A percentile compares a stretch with the other conserved stretches of the same genome.
These are phyloP conservation scores for Molossus alvarezi DNA, from an alignment of 2,797 vertebrate species.

Conservation along the genomic window DNA sequence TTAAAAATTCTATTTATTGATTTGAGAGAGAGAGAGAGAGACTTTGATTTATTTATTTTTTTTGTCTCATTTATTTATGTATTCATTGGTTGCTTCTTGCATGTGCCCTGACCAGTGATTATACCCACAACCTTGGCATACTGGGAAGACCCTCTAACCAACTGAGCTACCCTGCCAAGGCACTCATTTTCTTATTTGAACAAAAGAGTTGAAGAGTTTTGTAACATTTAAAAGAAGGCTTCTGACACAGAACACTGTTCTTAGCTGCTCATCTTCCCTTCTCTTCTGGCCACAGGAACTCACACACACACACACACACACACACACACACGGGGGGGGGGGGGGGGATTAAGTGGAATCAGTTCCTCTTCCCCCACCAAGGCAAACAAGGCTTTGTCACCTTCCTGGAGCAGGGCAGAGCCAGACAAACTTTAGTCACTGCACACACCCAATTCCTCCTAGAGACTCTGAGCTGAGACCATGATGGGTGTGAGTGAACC, in stretches of 20 bases:
- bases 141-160: no score
- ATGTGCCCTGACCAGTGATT: no score
- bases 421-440: not conserved
- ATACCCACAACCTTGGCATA: no score
- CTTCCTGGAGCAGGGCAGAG: not conserved
- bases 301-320: not conserved
- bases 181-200: conserved; percentile 5
- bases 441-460: not conserved
- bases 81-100: no score
- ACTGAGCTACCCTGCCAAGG: no score
- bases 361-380: conserved; percentile 46
- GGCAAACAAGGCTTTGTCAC: not conserved
- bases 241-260: not conserved
- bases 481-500: rapidly evolving
- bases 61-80: no score
- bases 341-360: no score
- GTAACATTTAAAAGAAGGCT: not conserved
- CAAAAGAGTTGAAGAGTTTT: not conserved
- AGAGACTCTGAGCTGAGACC: not conserved
- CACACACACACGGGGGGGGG: no score
- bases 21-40: no score
- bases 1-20: no score
- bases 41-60: no score
- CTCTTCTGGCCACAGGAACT: not conserved
- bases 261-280: not conserved